Evolutionary conservation across 2,113 vertebrate genomes (phyloP), one percentile per base, ranked within the genome.

Genomic region (Perca fluviatilis): DNA sequence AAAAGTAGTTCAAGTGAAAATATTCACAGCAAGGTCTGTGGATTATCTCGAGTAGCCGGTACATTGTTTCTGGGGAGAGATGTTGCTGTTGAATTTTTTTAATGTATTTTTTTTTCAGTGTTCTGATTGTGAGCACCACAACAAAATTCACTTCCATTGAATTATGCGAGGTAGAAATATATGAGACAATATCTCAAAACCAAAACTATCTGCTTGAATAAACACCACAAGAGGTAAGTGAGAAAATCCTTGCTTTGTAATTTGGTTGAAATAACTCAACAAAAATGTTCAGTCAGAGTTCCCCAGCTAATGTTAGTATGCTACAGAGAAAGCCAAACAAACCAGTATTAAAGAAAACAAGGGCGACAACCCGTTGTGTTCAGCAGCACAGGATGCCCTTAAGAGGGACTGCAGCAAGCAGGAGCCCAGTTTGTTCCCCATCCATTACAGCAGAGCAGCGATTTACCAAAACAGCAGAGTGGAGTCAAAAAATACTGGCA

Each of bases 381-480:
- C 56, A 75, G 84, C 69, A 68, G 69, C 61, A 50, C 62, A 53
- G 46, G 60, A 60, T 47, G 68, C 73, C 80, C 50, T 63, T 49
- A 66, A 47, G 57, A 61, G 46, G 70, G 33, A 83, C 57, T 80
- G 85, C 80, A 60, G 84, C 70, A 60, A 66, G 82, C 76, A 79
- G 79, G 68, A 80, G 80, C 77, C 83, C 78, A 83, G 84, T 89
- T 83, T 75, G 56, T 77, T 68, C 81, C 73, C 75, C 77, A 91
- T 92, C 90, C 89, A 90, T 89, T 91, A 92, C 74, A 82, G 74
- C 76, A 80, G 77, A 69, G 69, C 74, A 68, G 70, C 86, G 77
- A 90, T 90, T 90, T 82, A 86, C 71, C 79, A 79, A 79, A 89
- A 80, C 75, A 83, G 82, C 71, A 49, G 68, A 72, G 30, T 16